phyloP scores from a whole-genome alignment of 1,140 invertebrate genomes.

The Drosophila willistoni region DNA sequence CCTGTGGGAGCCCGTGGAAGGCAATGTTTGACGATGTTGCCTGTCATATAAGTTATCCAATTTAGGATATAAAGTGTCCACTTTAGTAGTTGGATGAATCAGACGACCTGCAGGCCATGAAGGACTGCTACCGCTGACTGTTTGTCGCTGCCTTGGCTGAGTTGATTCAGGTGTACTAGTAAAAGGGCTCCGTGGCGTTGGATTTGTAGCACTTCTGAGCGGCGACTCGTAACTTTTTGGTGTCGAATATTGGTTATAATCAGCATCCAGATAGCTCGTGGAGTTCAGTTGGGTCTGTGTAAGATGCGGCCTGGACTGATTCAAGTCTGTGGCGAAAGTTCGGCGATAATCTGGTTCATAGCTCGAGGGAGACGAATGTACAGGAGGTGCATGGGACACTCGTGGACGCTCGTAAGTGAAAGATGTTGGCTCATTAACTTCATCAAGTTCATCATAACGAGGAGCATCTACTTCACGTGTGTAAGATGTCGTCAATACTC shows the following conservation, averaged over 20 bases:
- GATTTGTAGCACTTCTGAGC: background rate
- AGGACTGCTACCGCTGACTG: background rate
- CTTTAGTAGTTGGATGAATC: conserved; percentile 45
- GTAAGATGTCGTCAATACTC: conserved; percentile 71
- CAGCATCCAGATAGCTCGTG: conserved; percentile 50
- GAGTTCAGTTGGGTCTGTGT: conserved; percentile 62
- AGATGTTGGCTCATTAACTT: conserved; percentile 39
- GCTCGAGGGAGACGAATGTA: conserved; percentile 8
- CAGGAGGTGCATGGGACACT: background rate
- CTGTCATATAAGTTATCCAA: conserved; percentile 62
- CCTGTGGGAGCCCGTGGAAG: conserved; percentile 2
- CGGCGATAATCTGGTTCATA: conserved; percentile 45
- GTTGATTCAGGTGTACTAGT: conserved; percentile 50
- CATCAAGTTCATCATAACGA: conserved; percentile 1
- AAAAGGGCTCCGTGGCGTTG: conserved; percentile 41
- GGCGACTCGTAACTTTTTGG: background rate
- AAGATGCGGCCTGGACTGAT: conserved; percentile 28
- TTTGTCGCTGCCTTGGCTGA: conserved; percentile 33
- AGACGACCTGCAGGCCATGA: conserved; percentile 35
- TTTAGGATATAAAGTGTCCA: conserved; percentile 55
- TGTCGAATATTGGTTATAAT: conserved; percentile 17
- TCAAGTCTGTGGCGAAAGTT: conserved; percentile 29
- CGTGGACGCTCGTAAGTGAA: conserved; percentile 59
- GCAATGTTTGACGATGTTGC: background rate
- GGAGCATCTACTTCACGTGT: conserved; percentile 50